Evolutionary conservation across 2,888 invertebrate genomes (phyloP).

Genomic region (Trachelus troglodyta): DNA sequence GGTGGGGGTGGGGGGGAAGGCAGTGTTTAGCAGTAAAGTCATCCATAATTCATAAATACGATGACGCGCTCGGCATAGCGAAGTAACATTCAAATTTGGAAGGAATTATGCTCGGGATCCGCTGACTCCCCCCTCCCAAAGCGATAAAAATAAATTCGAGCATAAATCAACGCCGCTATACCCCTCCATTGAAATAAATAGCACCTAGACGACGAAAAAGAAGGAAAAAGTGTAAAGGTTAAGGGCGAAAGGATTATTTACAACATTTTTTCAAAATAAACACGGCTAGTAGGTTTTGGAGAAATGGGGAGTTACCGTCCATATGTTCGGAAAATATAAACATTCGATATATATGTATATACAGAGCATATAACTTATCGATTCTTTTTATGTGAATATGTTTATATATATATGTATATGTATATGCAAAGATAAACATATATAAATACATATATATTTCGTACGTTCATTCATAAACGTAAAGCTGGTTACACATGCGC

Average conservation of each 20-base stretch:
- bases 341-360: too few relatives aligned
- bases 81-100: conserved; percentile 2
- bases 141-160: conserved; percentile 1
- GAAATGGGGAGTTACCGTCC: accelerated
- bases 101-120: background rate
- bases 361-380: too few relatives aligned
- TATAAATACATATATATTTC: conserved; percentile 17
- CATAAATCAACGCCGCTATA: conserved; percentile 1
- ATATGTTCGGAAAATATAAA: too few relatives aligned
- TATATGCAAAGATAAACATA: too few relatives aligned
- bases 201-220: too few relatives aligned
- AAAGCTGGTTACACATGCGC: conserved; percentile 26
- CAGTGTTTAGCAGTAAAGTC: conserved; percentile 4
- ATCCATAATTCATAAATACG: conserved; percentile 36
- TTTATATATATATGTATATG: too few relatives aligned
- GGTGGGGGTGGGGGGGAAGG: background rate
- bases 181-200: too few relatives aligned
- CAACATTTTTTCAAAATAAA: too few relatives aligned
- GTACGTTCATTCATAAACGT: conserved; percentile 42
- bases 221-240: too few relatives aligned
- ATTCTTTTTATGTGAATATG: too few relatives aligned
- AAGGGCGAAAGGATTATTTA: too few relatives aligned
- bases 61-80: conserved; percentile 13
- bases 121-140: background rate
- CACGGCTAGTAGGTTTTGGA: too few relatives aligned